Percentiles rank a stretch among this genome's conserved stretches.
Conservation (phyloP, 2,113 vertebrate genomes). For the Pseudolaguvia tuberculata region DNA sequence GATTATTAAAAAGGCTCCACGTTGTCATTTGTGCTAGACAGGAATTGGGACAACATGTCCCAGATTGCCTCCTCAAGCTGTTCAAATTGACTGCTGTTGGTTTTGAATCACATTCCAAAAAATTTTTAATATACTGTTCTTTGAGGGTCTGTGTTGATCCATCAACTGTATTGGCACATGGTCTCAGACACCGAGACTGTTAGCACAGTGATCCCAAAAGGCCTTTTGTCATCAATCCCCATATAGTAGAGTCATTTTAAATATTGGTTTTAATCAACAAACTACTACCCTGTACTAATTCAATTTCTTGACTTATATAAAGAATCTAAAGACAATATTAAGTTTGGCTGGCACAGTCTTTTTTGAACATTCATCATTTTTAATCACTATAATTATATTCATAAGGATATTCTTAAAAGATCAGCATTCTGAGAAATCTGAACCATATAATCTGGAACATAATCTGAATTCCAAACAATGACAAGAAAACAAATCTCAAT, state of each 20-base stretch:
- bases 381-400: constrained; percentile 7
- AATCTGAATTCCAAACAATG: constrained; percentile 2
- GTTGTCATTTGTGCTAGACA: neutral
- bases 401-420: neutral
- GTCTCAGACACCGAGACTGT: neutral
- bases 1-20: neutral
- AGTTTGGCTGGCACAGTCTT: neutral
- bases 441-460: constrained; percentile 6
- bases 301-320: neutral
- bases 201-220: neutral
- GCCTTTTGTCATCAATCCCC: neutral
- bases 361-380: neutral
- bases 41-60: neutral
- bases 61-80: no score
- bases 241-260: neutral
- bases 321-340: neutral
- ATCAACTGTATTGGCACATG: constrained; percentile 41
- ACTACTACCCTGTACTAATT: neutral
- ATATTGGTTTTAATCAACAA: neutral
- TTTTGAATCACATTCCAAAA: neutral
- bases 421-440: constrained; percentile 4
- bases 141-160: constrained; percentile 23
- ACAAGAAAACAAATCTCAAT: neutral
- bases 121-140: neutral
- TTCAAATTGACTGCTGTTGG: neutral